These are phyloP conservation scores for Microhierax caerulescens DNA, from an alignment of 2,797 vertebrate genomes.

Conservation along the genomic window DNA sequence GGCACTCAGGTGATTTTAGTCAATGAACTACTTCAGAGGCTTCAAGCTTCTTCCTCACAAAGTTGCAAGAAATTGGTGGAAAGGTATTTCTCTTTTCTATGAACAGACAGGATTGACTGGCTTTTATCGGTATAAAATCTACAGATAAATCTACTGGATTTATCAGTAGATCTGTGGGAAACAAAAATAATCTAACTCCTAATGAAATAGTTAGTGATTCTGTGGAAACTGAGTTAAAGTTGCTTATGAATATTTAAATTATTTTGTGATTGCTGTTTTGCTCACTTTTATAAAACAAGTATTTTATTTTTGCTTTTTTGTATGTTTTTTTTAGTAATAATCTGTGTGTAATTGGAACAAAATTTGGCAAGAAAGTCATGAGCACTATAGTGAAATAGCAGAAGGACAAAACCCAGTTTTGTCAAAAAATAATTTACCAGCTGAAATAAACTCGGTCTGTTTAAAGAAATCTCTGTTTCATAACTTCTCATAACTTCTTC, in stretches of 20 bases:
- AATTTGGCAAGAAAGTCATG: neutral
- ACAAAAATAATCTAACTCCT: neutral
- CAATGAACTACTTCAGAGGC: neutral
- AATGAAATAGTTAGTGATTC: neutral
- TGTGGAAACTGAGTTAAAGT: neutral
- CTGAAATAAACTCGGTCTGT: neutral
- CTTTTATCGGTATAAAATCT: too few relatives aligned
- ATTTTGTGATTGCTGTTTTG: neutral
- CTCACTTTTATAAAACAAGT: neutral
- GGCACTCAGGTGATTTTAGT: neutral
- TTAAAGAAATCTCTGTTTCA: neutral
- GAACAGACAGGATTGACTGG: neutral
- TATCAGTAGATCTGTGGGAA: neutral
- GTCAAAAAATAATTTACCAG: neutral
- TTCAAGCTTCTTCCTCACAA: neutral
- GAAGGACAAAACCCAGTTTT: neutral
- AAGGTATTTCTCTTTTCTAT: neutral
- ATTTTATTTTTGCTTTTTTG: neutral
- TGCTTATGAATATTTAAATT: neutral
- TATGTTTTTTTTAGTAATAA: neutral
- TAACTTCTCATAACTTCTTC: too few relatives aligned
- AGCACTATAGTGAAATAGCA: neutral
- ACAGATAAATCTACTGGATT: too few relatives aligned
- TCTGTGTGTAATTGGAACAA: neutral
- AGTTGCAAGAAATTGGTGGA: neutral